Base-by-base conservation (phyloP, 2,888 invertebrate genomes). In the Plagodis dolabraria region DNA sequence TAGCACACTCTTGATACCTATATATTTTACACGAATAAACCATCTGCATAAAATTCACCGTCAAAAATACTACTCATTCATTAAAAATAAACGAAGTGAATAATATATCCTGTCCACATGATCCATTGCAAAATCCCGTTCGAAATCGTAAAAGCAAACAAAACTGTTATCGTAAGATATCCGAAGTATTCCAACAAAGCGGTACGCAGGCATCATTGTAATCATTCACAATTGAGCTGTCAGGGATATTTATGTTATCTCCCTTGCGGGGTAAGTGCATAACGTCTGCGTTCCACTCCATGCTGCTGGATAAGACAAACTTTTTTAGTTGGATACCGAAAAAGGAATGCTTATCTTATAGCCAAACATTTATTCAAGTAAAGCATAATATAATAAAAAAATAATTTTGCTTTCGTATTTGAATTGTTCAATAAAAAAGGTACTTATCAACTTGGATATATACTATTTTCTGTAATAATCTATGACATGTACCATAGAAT, bases 181-280 rank as follows among this genome's bases (percentile, higher is more conserved):
- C 55, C 55, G 12, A 64, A 53, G 62, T 46, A 53, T 54, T 54
- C 47, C 47, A 50, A 67, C 56, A 59, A 54, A 56, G 52, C 60
- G 40, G 60, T 48, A 52, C 60, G 55, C 57, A 11, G 11, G 66
- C 72, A 72, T 79, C 77, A 70, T 63, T 72, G 78, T 76, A 80
- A 83, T 83, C 79, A 74, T 76, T 76, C 70, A 79, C 85, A 83
- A 86, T 86, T 83, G 85, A 83, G 75, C 77, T 82, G 86, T 86
- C 86, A 79, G 67, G 70, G 71, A 81, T 80, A 83, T 82, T 84
- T 80, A 83, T 80, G 75, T 67, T 72, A 74, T 77, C 64, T 68
- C 48, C 67, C 64, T 55, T 57, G 64, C 57, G 65, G 66, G 63
- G 55, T 65, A 68, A 68, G 63, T 66, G 66, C 68, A 64, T 57